Conservation (phyloP, 2,888 invertebrate species). For the Drosophila quinaria region DNA sequence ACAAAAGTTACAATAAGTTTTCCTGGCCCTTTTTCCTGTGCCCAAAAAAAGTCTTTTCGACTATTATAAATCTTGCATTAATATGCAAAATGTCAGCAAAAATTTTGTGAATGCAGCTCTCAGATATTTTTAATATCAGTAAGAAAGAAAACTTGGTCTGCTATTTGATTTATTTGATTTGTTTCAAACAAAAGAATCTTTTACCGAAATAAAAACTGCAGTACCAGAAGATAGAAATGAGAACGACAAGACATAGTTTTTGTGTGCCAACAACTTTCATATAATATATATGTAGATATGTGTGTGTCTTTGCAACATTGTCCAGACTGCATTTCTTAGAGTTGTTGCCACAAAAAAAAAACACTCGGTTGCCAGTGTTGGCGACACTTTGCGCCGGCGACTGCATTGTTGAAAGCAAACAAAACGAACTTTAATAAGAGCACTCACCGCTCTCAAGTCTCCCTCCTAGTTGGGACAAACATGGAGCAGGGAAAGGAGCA, state of each 20-base stretch:
- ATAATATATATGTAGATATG: constrained; percentile 6
- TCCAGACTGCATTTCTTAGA: constrained; percentile 25
- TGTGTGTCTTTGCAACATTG: constrained; percentile 21
- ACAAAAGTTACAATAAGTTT: constrained; percentile 1
- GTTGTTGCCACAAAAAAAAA: constrained; percentile 20
- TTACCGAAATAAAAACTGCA: not conserved
- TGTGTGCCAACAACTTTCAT: constrained; percentile 25
- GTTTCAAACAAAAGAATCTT: constrained; percentile 19
- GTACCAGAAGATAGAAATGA: not conserved
- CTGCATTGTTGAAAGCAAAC: constrained; percentile 73
- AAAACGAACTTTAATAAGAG: constrained; percentile 81
- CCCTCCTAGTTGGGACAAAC: constrained; percentile 47
- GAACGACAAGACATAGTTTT: constrained; percentile 9
- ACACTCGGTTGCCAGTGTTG: constrained; percentile 18
- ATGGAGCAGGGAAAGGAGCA: constrained; percentile 56
- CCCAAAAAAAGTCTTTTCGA: not conserved
- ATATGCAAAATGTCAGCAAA: constrained; percentile 1
- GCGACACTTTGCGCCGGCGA: constrained; percentile 61
- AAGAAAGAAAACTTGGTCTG: constrained; percentile 6
- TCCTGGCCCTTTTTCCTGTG: not conserved
- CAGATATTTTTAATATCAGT: constrained; percentile 12
- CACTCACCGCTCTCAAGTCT: constrained; percentile 44
- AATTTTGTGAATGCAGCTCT: not conserved
- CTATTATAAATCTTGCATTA: not conserved
- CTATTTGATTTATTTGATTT: constrained; percentile 15